phyloP scores from a whole-genome alignment of 2,888 invertebrate species.

The Lottia scabra region DNA sequence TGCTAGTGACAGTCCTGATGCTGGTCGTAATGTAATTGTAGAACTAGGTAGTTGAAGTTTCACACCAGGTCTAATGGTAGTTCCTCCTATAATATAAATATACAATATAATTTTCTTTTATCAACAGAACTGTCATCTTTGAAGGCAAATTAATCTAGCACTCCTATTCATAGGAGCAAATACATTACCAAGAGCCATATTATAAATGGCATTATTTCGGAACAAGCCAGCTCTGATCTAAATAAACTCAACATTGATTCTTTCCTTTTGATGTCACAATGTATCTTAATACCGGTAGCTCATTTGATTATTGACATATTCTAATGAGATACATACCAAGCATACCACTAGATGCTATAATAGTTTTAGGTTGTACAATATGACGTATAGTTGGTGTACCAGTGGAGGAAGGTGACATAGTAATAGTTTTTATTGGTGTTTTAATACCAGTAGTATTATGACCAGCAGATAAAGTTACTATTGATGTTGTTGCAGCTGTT shows the following conservation, averaged over 20 bases:
- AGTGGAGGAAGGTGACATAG: constrained; percentile 35
- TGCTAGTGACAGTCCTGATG: constrained; percentile 49
- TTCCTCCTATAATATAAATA: constrained; percentile 20
- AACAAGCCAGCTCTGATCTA: too few relatives aligned
- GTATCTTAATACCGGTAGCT: too few relatives aligned
- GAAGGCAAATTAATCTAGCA: too few relatives aligned
- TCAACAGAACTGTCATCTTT: too few relatives aligned
- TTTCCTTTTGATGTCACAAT: too few relatives aligned
- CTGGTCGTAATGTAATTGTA: constrained; percentile 51
- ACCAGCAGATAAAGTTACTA: constrained; percentile 16
- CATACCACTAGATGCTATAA: constrained; percentile 39
- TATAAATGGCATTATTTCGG: too few relatives aligned
- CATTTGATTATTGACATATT: too few relatives aligned
- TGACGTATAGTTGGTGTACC: constrained; percentile 45
- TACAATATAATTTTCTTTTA: not conserved
- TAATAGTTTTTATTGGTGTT: constrained; percentile 44
- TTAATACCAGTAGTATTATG: constrained; percentile 32
- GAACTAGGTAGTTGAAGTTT: constrained; percentile 57
- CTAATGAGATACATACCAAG: not conserved
- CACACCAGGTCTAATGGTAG: constrained; percentile 47
- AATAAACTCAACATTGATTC: too few relatives aligned
- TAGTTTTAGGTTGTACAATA: constrained; percentile 56
- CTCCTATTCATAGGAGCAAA: too few relatives aligned
- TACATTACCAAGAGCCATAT: too few relatives aligned
- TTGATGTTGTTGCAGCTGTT: constrained; percentile 2